Evolutionary conservation across 2,113 vertebrate species (phyloP).

Genomic region (Solea senegalensis): DNA sequence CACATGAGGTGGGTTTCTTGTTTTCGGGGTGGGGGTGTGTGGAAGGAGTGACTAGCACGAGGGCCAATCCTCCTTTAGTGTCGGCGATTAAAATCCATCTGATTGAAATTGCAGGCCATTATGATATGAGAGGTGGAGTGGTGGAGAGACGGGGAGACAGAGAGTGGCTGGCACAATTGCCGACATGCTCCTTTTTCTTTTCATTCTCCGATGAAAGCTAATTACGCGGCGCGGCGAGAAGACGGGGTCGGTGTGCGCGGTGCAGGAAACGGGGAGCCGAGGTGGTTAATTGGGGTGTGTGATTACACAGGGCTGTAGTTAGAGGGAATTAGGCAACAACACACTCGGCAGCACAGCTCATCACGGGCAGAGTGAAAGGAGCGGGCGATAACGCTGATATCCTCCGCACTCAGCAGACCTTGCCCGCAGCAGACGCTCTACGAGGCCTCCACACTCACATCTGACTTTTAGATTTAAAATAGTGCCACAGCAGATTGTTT

Average conservation of each 20-base stretch:
- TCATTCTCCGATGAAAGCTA: slow-evolving; percentile 96
- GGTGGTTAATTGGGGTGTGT: slow-evolving; percentile 98
- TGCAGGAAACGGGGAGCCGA: slow-evolving; percentile 89
- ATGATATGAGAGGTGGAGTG: slow-evolving; percentile 79
- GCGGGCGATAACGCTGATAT: slow-evolving; percentile 90
- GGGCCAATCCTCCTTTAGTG: slow-evolving; percentile 93
- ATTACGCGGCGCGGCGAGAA: slow-evolving; percentile 95
- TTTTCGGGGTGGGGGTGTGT: slow-evolving; percentile 22
- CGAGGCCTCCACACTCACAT: slow-evolving; percentile 35
- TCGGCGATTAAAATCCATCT: slow-evolving; percentile 96
- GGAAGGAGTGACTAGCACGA: slow-evolving; percentile 62
- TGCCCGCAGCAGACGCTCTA: slow-evolving; percentile 80
- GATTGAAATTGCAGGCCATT: slow-evolving; percentile 97
- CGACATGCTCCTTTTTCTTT: slow-evolving; percentile 92
- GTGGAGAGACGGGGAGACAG: slow-evolving; percentile 63
- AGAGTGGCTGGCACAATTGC: slow-evolving; percentile 92
- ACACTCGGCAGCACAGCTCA: slow-evolving; percentile 93
- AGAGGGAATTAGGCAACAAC: slow-evolving; percentile 97
- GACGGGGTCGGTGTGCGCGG: slow-evolving; percentile 64
- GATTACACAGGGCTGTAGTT: slow-evolving; percentile 99
- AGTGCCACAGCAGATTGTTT: background rate
- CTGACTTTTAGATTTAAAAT: slow-evolving; percentile 31
- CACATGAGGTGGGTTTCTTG: slow-evolving; percentile 57
- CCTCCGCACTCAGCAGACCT: slow-evolving; percentile 88
- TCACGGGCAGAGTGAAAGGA: slow-evolving; percentile 90